Evolutionary conservation across 53 echinoderm and acorn worm species (phyloP), one percentile per base, ranked within the genome.

Genomic region (Astropecten irregularis): DNA sequence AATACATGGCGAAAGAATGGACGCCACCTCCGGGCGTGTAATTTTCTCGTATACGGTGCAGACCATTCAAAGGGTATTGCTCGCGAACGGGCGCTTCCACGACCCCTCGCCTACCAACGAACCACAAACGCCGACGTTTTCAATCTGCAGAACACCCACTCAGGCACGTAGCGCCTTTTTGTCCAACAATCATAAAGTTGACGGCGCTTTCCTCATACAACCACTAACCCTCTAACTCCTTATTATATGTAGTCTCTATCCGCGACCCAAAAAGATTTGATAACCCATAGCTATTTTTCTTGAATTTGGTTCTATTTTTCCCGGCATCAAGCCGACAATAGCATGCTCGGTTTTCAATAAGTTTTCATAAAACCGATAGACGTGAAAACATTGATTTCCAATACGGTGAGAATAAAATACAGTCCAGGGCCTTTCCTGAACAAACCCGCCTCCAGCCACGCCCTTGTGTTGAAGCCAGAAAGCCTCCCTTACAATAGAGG

Each of bases 211-310:
- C 6, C 42, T 11, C 42, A 11, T 5, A 60, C 60, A 79, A 79
- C 56, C 61, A 79, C n/a, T n/a, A n/a, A n/a, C n/a, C n/a, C n/a
- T n/a, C n/a, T n/a, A n/a, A n/a, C n/a, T n/a, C n/a, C n/a, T n/a
- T n/a, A n/a, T n/a, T n/a, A n/a, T n/a, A n/a, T n/a, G n/a, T n/a
- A n/a, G n/a, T n/a, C n/a, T n/a, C n/a, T n/a, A n/a, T n/a, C n/a
- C n/a, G n/a, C n/a, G n/a, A n/a, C n/a, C n/a, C n/a, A n/a, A n/a
- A n/a, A n/a, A n/a, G n/a, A n/a, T n/a, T n/a, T 44, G 40, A 79
- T 79, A 60, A 79, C 79, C 79, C 47, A 40, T 61, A 62, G 79
- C 79, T 79, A 42, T 79, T 79, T 79, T 59, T 79, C 79, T 61
- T 42, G 62, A 62, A 31, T 79, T 61, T 61, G 19, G 51, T 33